These are phyloP conservation scores for Hypena proboscidalis DNA, from an alignment of 2,888 invertebrate genomes.

Conservation along the genomic window DNA sequence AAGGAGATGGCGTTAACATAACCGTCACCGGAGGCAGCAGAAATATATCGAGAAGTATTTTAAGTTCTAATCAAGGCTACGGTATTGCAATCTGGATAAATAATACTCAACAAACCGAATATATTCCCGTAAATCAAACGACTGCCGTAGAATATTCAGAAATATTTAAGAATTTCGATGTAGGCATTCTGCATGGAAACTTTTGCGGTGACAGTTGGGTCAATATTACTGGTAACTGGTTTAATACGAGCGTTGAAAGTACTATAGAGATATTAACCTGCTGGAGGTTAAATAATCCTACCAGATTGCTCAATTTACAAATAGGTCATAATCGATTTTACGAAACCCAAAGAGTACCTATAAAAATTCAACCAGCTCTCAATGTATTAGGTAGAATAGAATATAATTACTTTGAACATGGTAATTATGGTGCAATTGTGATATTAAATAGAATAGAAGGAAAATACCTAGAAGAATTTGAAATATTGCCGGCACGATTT, in stretches of 20 bases:
- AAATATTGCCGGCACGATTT: constrained; percentile 89
- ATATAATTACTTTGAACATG: constrained; percentile 94
- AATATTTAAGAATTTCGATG: constrained; percentile 94
- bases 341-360: constrained; percentile 89
- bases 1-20: constrained; percentile 97
- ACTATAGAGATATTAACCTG: constrained; percentile 94
- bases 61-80: constrained; percentile 95
- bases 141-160: constrained; percentile 94
- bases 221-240: constrained; percentile 96
- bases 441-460: constrained; percentile 90
- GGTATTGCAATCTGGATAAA: constrained; percentile 97
- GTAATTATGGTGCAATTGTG: constrained; percentile 92
- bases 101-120: constrained; percentile 91
- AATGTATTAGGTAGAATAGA: constrained; percentile 92
- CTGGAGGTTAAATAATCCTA: constrained; percentile 86
- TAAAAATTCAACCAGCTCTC: constrained; percentile 92
- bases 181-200: constrained; percentile 96
- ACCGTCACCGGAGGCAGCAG: constrained; percentile 97
- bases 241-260: constrained; percentile 91
- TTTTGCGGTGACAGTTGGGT: constrained; percentile 94
- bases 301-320: constrained; percentile 87
- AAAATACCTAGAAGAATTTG: constrained; percentile 91
- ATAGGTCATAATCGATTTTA: constrained; percentile 95
- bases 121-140: constrained; percentile 92
- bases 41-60: constrained; percentile 94